Base-by-base conservation (phyloP, 2,113 vertebrate genomes). In the Xenus cinereus region DNA sequence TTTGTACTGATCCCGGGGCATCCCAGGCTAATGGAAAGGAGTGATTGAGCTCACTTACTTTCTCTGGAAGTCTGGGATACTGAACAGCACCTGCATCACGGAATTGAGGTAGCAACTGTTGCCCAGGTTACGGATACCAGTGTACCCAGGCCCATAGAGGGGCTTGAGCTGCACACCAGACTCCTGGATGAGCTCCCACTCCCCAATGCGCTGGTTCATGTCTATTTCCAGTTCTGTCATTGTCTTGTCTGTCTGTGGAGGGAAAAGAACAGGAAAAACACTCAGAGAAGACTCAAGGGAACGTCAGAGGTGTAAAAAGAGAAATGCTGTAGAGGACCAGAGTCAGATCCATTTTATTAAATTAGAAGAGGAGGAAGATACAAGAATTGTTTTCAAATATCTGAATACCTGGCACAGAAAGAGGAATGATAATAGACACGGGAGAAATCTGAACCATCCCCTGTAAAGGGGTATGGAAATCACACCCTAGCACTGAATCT, bases 41-140 rank as follows among this genome's bases (percentile, higher is more conserved):
- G 32, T 14, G 15, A 22, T 54, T 39, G 30, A 60, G 23, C 35
- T 76, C 95, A 99, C 99, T 99, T 75, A 99, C 99, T 99, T 99
- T 98, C 97, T 99, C 98, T 99, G 98, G 98, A 99, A 99, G 98
- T 99, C 99, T 14, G 99, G 99, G 95, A 99, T 98, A 96, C 99
- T 99, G 98, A 99, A 99, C 97, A 99, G 98, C 98, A 99, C 99
- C 98, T 99, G 99, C 98, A 99, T 99, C 98, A 99, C 99, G 7
- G 99, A 99, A 98, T 99, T 99, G 98, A 99, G 99, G 98, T 99
- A 99, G 99, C 99, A 99, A 98, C 99, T 99, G 98, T 99, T 99
- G 75, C 99, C 99, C 98, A 99, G 97, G 97, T 99, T 99, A 76
- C 98, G 98, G 98, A 99, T 99, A 74, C 99, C 99, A 2, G 99